Evolutionary conservation across 2,888 invertebrate species (phyloP).

Genomic region (Amblyjoppa proteus): DNA sequence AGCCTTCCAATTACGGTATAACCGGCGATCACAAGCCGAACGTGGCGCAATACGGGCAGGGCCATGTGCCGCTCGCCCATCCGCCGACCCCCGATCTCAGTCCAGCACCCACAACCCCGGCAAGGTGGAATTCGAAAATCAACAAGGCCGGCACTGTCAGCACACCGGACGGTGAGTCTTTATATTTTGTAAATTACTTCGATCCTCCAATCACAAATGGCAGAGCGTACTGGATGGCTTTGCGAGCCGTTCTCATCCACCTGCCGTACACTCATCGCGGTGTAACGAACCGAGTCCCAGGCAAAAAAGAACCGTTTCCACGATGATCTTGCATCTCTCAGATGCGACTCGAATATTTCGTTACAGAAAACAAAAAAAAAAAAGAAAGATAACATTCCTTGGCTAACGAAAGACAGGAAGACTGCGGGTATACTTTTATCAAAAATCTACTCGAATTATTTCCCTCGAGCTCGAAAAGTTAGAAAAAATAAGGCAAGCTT

Average conservation of each 20-base stretch:
- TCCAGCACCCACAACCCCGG: constrained; percentile 83
- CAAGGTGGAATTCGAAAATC: constrained; percentile 87
- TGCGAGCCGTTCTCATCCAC: constrained; percentile 37
- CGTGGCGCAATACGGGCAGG: constrained; percentile 77
- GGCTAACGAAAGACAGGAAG: not conserved
- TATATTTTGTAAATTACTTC: constrained; percentile 14
- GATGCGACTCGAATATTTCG: constrained; percentile 2
- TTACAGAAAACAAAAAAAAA: not conserved
- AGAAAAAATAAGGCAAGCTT: not conserved
- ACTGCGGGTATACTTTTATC: not conserved
- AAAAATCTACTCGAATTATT: constrained; percentile 7
- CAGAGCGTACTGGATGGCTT: constrained; percentile 25
- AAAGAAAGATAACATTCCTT: not conserved
- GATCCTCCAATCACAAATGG: not conserved
- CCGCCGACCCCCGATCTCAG: constrained; percentile 85
- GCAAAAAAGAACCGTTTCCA: constrained; percentile 26
- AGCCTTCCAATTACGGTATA: constrained; percentile 81
- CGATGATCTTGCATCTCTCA: constrained; percentile 20
- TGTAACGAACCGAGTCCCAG: constrained; percentile 38
- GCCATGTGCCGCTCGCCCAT: constrained; percentile 84
- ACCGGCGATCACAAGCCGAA: constrained; percentile 76
- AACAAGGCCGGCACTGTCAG: constrained; percentile 92
- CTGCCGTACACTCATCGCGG: constrained; percentile 38
- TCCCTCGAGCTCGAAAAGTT: not conserved
- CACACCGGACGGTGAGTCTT: constrained; percentile 92